Base-by-base conservation (phyloP, 2,113 vertebrate species). In the Hypanus sabinus region DNA sequence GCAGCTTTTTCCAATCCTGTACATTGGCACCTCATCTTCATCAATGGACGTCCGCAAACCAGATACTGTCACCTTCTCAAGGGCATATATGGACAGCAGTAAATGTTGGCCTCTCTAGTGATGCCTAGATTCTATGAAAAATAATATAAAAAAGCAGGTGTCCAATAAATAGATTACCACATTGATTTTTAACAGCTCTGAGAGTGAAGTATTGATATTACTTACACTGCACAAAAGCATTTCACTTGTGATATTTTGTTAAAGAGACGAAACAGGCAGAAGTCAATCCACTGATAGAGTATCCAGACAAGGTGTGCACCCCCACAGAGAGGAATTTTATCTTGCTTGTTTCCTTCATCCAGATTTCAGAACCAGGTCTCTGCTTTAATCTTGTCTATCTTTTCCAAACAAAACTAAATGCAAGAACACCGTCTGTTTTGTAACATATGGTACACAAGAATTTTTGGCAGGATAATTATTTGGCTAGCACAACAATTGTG, bases 361-460 rank as follows among this genome's bases (percentile, higher is more conserved):
- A n/a, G n/a, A 93, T 93, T 94, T 46, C 79, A 80, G 65, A 90
- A 90, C n/a, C 62, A 7, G 65, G 33, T 33, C 24, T 33, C 16
- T 33, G 11, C n/a, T 33, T 90, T 36, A 7, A n/a, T 60, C 20
- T n/a, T 18, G 2, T n/a, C 14, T 65, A 90, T n/a, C 30, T 18
- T 65, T 68, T 90, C 85, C 60, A 36, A 60, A 65, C 11, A 88
- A 90, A 33, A 18, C 65, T 14, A 12, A 88, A 18, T 16, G 3
- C 62, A n/a, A 79, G n/a, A 79, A n/a, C 16, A n/a, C n/a, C 9
- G 11, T 36, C 76, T 79, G 76, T 14, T 79, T 87, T 62, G 55
- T n/a, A 87, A 87, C 27, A 62, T 79, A 79, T 87, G 55, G 60
- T 36, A 33, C 85, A 90, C 62, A 90, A 90, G 30, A 90, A 90